Evolutionary conservation across 2,113 vertebrate species (phyloP).

Genomic region (Prietella phreatophila): DNA sequence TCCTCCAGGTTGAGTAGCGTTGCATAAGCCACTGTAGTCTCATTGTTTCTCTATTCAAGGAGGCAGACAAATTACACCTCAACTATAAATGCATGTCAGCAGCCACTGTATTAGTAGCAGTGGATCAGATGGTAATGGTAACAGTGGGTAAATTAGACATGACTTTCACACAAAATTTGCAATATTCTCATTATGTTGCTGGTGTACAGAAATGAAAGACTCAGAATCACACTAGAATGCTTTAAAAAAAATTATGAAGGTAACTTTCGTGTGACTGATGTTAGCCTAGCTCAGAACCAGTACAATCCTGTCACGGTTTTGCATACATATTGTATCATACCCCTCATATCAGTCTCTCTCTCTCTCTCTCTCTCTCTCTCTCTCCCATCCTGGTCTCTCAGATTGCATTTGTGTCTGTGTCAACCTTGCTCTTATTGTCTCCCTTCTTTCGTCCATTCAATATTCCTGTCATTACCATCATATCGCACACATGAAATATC

Average conservation of each 20-base stretch:
- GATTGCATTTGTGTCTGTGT: constrained; percentile 44
- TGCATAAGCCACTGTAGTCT: constrained; percentile 36
- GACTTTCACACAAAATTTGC: background rate
- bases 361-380: constrained; percentile 39
- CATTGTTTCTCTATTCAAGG: constrained; percentile 31
- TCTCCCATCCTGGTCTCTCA: constrained; percentile 33
- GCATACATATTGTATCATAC: constrained; percentile 34
- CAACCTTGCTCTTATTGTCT: constrained; percentile 53
- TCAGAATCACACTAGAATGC: background rate
- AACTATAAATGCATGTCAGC: constrained; percentile 46
- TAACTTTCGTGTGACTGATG: constrained; percentile 24
- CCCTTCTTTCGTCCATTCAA: constrained; percentile 12
- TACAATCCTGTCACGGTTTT: constrained; percentile 29
- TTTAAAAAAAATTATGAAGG: constrained; percentile 9
- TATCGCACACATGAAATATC: constrained; percentile 48
- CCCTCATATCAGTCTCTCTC: constrained; percentile 21
- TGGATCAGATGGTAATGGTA: constrained; percentile 36
- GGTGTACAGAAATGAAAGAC: background rate
- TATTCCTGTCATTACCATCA: constrained; percentile 47
- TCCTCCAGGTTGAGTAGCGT: constrained; percentile 50
- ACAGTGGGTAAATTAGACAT: background rate
- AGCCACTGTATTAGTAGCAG: constrained; percentile 53
- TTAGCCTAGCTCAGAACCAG: background rate
- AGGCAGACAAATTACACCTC: constrained; percentile 50
- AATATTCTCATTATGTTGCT: background rate